Conservation (phyloP, 2,797 vertebrate species). For the Gadopsis marmoratus region DNA sequence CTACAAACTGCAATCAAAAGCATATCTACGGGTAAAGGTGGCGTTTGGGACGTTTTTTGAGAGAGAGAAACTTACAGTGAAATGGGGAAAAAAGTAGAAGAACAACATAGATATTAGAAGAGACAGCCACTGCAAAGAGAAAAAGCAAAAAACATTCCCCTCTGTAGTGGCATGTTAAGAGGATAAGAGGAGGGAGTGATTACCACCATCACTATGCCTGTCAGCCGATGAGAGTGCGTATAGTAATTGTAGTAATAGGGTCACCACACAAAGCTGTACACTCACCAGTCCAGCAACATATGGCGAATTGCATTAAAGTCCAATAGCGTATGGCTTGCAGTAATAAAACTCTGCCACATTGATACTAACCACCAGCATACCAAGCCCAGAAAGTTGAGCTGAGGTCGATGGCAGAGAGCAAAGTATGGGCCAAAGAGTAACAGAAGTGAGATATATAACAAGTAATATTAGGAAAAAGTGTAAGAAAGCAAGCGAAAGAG, state of each 20-base stretch:
- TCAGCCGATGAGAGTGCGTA: conserved; percentile 31
- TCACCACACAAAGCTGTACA: conserved; percentile 45
- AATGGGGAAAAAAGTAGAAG: neutral
- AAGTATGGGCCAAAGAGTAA: conserved; percentile 26
- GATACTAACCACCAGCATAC: conserved; percentile 60
- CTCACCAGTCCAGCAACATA: conserved; percentile 26
- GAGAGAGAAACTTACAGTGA: neutral
- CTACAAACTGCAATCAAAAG: neutral
- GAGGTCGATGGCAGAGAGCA: conserved; percentile 59
- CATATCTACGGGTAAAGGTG: neutral
- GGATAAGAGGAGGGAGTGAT: conserved; percentile 28
- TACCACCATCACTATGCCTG: conserved; percentile 32
- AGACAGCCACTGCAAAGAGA: conserved; percentile 14
- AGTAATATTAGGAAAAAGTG: conserved; percentile 3
- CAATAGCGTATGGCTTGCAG: conserved; percentile 51
- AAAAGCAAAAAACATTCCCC: conserved; percentile 13
- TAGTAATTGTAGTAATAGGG: conserved; percentile 58
- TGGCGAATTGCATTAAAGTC: conserved; percentile 56
- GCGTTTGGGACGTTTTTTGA: neutral
- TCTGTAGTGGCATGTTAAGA: conserved; percentile 2
- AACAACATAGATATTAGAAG: neutral
- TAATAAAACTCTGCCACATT: conserved; percentile 57
- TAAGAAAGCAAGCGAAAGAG: neutral
- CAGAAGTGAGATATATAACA: conserved; percentile 23
- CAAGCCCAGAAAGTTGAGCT: conserved; percentile 48